Evolutionary conservation across 1,140 invertebrate genomes (phyloP).

Genomic region (Melipona quadrifasciata): DNA sequence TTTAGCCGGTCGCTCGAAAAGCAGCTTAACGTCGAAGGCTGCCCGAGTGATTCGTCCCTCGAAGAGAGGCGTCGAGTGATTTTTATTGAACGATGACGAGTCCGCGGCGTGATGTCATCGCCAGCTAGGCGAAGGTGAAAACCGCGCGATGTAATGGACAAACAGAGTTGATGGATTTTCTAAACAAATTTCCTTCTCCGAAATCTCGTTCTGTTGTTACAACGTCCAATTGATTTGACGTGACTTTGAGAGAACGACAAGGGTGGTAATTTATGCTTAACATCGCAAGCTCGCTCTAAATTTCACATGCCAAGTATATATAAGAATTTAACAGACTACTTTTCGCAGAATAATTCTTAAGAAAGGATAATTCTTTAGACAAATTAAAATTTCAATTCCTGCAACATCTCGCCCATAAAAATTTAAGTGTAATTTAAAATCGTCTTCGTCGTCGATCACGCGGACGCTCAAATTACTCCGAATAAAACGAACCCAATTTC

Average conservation of each 20-base stretch:
- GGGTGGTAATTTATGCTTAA: neutral
- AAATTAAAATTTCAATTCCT: too few relatives aligned
- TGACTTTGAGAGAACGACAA: neutral
- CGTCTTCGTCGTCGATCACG: neutral
- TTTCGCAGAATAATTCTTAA: too few relatives aligned
- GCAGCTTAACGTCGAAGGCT: constrained; percentile 25
- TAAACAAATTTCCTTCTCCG: neutral
- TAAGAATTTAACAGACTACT: neutral
- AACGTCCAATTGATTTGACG: neutral
- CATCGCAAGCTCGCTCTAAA: neutral
- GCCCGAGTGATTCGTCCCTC: neutral
- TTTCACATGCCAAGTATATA: neutral
- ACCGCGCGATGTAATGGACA: neutral
- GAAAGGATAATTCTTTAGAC: too few relatives aligned
- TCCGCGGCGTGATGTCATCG: neutral
- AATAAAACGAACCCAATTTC: neutral
- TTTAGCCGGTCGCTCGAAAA: constrained; percentile 29
- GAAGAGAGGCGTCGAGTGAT: neutral
- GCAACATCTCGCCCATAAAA: too few relatives aligned
- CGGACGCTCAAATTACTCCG: neutral
- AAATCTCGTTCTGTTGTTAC: neutral
- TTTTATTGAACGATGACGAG: neutral
- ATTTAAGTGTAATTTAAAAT: neutral
- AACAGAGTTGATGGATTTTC: neutral
- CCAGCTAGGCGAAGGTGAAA: neutral